Percentiles rank a stretch among this genome's conserved stretches.
phyloP scores from a whole-genome alignment of 2,888 invertebrate species.

The Drosophila lacicola region DNA sequence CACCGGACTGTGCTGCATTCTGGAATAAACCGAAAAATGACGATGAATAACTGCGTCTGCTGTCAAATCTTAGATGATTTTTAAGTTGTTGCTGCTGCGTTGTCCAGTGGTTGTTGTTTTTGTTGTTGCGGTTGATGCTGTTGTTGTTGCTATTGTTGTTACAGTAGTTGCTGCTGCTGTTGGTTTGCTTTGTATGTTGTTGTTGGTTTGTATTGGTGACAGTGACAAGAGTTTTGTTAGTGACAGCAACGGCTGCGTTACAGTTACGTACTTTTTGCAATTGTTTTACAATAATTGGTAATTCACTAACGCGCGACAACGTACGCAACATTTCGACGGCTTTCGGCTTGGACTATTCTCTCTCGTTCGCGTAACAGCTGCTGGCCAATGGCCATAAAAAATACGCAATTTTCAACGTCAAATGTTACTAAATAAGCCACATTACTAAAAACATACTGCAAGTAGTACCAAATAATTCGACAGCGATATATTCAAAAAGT shows the following conservation, averaged over 20 bases:
- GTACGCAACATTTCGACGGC: slow-evolving; percentile 81
- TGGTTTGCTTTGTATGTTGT: slow-evolving; percentile 26
- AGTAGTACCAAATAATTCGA: neutral
- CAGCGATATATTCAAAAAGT: neutral
- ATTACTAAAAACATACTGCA: slow-evolving; percentile 2
- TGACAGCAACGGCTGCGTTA: slow-evolving; percentile 39
- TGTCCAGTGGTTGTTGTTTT: slow-evolving; percentile 37
- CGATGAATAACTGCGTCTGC: slow-evolving; percentile 75
- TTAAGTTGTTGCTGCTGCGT: slow-evolving; percentile 38
- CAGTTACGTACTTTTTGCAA: slow-evolving; percentile 83
- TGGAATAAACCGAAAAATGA: slow-evolving; percentile 84
- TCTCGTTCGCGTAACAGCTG: slow-evolving; percentile 60
- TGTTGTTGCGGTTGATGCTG: slow-evolving; percentile 27
- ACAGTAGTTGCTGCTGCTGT: slow-evolving; percentile 17
- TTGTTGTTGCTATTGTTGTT: slow-evolving; percentile 4
- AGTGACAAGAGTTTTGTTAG: slow-evolving; percentile 47
- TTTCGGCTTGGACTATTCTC: slow-evolving; percentile 50
- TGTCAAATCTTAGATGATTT: slow-evolving; percentile 39
- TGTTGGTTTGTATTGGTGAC: slow-evolving; percentile 42
- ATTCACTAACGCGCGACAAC: slow-evolving; percentile 76
- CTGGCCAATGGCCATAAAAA: slow-evolving; percentile 33
- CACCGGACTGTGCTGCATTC: slow-evolving; percentile 80
- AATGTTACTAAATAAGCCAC: slow-evolving; percentile 3
- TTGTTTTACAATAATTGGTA: slow-evolving; percentile 82
- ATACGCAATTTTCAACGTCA: neutral